Evolutionary conservation across 2,888 invertebrate species (phyloP).

Genomic region (Hyposoter didymator): DNA sequence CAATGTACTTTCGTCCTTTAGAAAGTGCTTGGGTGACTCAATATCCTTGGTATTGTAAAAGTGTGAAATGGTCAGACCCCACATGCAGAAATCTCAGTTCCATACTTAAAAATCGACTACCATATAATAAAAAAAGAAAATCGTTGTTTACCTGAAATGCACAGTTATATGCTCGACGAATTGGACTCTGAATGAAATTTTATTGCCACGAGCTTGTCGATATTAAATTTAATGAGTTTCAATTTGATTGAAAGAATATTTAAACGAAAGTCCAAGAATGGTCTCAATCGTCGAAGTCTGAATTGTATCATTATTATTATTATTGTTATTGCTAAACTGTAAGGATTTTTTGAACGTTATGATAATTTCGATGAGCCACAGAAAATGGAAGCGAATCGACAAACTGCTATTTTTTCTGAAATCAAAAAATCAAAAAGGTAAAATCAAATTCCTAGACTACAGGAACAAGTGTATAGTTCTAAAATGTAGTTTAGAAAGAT

Average conservation of each 20-base stretch:
- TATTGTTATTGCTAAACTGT: neutral
- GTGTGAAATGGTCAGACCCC: too few species aligned
- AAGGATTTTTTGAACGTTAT: neutral
- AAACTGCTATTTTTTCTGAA: neutral
- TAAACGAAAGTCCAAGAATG: neutral
- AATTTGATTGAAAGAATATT: neutral
- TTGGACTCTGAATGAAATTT: neutral
- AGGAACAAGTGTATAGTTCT: neutral
- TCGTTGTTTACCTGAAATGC: too few species aligned
- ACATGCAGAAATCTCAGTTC: too few species aligned
- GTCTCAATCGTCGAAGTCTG: neutral
- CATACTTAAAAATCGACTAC: too few species aligned
- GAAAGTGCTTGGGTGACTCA: too few species aligned
- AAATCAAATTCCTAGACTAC: constrained; percentile 16
- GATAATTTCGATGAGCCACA: neutral
- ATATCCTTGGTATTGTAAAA: too few species aligned
- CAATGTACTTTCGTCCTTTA: too few species aligned
- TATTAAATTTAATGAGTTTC: neutral
- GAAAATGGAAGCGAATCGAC: neutral
- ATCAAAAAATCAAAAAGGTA: neutral
- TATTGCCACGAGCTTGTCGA: neutral
- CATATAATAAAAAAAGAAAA: too few species aligned
- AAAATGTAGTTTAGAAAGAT: constrained; percentile 5
- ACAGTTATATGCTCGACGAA: too few species aligned
- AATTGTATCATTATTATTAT: neutral